A percentile compares a stretch with the other conserved stretches of the same genome.
These are phyloP conservation scores for Sinonovacula constricta DNA, from an alignment of 1,140 invertebrate genomes.

Conservation along the genomic window DNA sequence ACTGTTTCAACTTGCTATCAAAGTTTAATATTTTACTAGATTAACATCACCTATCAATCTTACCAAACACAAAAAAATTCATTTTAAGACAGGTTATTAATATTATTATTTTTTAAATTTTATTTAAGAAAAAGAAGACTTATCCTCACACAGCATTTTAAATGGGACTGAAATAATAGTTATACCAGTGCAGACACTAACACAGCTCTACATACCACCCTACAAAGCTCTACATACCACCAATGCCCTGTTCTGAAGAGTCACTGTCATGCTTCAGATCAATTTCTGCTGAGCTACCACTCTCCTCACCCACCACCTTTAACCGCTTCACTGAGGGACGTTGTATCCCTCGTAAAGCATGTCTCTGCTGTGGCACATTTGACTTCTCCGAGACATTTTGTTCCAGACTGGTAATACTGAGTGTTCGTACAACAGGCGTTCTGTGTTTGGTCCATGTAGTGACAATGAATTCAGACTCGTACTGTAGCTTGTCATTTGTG, in stretches of 20 bases:
- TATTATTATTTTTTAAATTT: neutral
- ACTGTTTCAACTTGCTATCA: too few relatives aligned
- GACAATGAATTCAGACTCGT: conserved; percentile 86
- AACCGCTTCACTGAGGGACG: conserved; percentile 53
- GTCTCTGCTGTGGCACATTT: conserved; percentile 13
- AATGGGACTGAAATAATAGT: neutral
- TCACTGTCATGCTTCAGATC: conserved; percentile 65
- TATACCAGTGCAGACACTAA: neutral
- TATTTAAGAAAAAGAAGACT: neutral
- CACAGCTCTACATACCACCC: neutral
- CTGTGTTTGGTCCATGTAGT: conserved; percentile 86
- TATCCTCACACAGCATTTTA: neutral
- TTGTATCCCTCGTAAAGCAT: conserved; percentile 7
- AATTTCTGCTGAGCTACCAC: conserved; percentile 72
- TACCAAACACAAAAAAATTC: too few relatives aligned
- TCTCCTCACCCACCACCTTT: conserved; percentile 63
- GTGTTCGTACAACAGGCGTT: conserved; percentile 82
- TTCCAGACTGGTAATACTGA: conserved; percentile 72
- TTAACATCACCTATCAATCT: too few relatives aligned
- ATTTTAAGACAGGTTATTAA: too few relatives aligned
- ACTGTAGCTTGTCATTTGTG: conserved; percentile 89
- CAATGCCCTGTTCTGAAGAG: conserved; percentile 64
- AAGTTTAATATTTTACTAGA: too few relatives aligned
- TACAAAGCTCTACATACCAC: conserved; percentile 51
- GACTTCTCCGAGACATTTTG: conserved; percentile 53